phyloP scores from a whole-genome alignment of 2,888 invertebrate genomes.

The Pediacus dermestoides region DNA sequence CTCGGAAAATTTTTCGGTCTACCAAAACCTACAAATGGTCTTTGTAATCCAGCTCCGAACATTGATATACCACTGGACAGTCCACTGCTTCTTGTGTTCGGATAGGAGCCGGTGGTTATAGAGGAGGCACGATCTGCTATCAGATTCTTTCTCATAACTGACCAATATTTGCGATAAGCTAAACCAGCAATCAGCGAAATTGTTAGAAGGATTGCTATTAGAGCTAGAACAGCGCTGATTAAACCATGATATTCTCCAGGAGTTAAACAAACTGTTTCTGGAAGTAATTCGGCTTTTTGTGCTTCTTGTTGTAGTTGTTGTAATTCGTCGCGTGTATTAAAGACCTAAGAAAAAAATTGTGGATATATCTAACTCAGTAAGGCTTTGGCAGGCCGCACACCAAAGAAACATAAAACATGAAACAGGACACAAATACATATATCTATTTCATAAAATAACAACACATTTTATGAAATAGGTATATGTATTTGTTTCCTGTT shows the following conservation, averaged over 20 bases:
- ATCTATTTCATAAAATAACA: too few relatives aligned
- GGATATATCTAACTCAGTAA: too few relatives aligned
- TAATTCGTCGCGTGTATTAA: constrained; percentile 72
- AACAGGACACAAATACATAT: too few relatives aligned
- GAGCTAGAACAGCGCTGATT: constrained; percentile 72
- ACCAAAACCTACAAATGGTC: constrained; percentile 51
- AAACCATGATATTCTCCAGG: constrained; percentile 81
- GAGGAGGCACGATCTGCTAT: constrained; percentile 53
- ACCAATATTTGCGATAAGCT: constrained; percentile 76
- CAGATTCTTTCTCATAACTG: constrained; percentile 70
- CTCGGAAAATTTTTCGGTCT: constrained; percentile 40
- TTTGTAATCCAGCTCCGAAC: constrained; percentile 66
- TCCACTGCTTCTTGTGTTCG: constrained; percentile 47
- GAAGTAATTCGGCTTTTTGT: constrained; percentile 61
- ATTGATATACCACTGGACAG: constrained; percentile 59
- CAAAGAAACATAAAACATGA: too few relatives aligned
- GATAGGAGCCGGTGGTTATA: constrained; percentile 43
- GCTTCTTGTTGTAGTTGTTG: constrained; percentile 63
- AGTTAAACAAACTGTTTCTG: constrained; percentile 74
- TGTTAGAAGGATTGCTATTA: constrained; percentile 70
- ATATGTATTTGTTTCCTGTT: too few relatives aligned
- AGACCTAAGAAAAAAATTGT: constrained; percentile 59
- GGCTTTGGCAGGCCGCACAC: too few relatives aligned
- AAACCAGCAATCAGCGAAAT: constrained; percentile 70
- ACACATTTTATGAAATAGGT: too few relatives aligned